Conservation (phyloP, 1,140 invertebrate species). For the Kradibia gibbosae region DNA sequence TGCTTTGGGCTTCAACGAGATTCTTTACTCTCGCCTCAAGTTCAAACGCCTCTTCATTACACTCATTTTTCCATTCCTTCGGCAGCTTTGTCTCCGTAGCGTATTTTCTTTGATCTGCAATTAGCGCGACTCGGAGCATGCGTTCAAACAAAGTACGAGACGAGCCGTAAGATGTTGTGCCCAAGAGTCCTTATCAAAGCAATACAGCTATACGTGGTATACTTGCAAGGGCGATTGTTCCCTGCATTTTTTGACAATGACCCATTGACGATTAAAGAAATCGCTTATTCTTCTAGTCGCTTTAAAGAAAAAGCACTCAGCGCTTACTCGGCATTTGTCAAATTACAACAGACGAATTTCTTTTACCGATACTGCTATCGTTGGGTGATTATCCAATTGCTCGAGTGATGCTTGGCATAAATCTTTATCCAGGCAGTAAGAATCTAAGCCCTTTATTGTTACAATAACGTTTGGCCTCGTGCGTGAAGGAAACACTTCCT, state of each 20-base stretch:
- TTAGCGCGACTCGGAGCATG: constrained; percentile 2
- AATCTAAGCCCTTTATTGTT: not conserved
- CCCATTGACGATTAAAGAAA: too few species aligned
- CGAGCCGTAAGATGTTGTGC: not conserved
- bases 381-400: not conserved
- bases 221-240: not conserved
- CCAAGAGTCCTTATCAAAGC: constrained; percentile 39
- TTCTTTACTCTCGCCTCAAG: not conserved
- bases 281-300: too few species aligned
- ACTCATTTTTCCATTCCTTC: constrained; percentile 20
- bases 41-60: constrained; percentile 23
- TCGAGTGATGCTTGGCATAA: not conserved
- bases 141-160: constrained; percentile 20
- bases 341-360: not conserved
- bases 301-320: not conserved
- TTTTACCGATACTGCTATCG: not conserved
- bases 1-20: constrained; percentile 22
- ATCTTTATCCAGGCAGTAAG: not conserved
- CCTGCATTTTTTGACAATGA: not conserved
- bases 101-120: constrained; percentile 46
- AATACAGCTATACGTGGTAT: not conserved
- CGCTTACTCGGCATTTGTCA: not conserved
- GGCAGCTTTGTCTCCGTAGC: not conserved
- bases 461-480: constrained; percentile 9
- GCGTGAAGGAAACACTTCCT: not conserved